phyloP scores from a whole-genome alignment of 2,888 invertebrate genomes.

The Philhelius pedissequus region DNA sequence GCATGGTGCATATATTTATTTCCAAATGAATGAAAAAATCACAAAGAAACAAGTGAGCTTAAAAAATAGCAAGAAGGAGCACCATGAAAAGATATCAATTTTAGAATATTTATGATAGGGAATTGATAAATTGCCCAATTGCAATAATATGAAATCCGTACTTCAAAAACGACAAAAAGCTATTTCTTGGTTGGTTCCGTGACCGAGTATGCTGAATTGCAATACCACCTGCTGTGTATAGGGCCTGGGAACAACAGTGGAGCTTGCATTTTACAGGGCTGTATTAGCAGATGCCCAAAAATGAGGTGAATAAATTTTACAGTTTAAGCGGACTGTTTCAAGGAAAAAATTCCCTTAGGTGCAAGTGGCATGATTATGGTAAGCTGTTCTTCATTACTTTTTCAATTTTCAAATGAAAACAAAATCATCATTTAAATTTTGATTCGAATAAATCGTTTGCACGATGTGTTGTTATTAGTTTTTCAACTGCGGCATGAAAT shows the following conservation, averaged over 20 bases:
- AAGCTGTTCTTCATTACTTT: too few relatives aligned
- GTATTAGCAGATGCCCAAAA: too few relatives aligned
- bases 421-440: too few relatives aligned
- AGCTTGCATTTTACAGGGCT: neutral
- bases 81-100: constrained; percentile 26
- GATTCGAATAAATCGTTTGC: too few relatives aligned
- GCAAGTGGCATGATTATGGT: too few relatives aligned
- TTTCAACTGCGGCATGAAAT: too few relatives aligned
- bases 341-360: too few relatives aligned
- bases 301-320: too few relatives aligned
- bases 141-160: constrained; percentile 65
- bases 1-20: constrained; percentile 1
- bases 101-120: constrained; percentile 59
- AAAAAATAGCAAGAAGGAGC: neutral
- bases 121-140: constrained; percentile 67
- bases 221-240: constrained; percentile 58
- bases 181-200: neutral
- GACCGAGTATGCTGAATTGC: constrained; percentile 53
- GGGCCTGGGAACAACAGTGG: constrained; percentile 22
- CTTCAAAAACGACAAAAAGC: constrained; percentile 55
- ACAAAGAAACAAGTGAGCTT: neutral
- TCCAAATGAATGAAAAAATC: neutral
- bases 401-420: too few relatives aligned
- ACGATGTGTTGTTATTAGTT: too few relatives aligned
- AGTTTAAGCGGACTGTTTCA: too few relatives aligned